A percentile compares a stretch with the other conserved stretches of the same genome.
Conservation (phyloP, 1,140 invertebrate genomes). For the Aphis craccivora region DNA sequence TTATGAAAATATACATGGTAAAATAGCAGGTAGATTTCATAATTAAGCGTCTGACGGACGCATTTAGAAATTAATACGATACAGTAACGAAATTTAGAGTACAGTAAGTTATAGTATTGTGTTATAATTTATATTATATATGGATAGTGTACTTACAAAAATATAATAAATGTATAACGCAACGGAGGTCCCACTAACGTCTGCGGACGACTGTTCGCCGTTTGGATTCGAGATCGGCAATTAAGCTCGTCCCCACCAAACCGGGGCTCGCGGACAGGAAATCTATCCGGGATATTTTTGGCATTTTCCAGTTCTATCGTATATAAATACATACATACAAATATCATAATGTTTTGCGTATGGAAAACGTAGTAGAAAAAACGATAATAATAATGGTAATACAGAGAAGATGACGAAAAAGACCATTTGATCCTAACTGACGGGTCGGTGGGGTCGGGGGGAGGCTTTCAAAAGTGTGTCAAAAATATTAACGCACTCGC, state of each 20-base stretch:
- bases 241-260: conserved; percentile 43
- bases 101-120: background rate
- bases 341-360: background rate
- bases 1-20: background rate
- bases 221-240: background rate
- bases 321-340: background rate
- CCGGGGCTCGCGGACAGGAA: conserved; percentile 35
- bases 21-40: background rate
- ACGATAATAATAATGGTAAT: background rate
- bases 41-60: background rate
- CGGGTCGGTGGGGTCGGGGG: background rate
- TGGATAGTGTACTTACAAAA: conserved; percentile 44
- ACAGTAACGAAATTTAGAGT: background rate
- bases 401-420: background rate
- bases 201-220: conserved; percentile 39
- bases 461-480: conserved; percentile 22
- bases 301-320: conserved; percentile 48
- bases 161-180: conserved; percentile 31
- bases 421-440: conserved; percentile 21
- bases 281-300: conserved; percentile 58
- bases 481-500: conserved; percentile 42
- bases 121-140: background rate
- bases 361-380: conserved; percentile 25
- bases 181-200: conserved; percentile 42
- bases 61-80: background rate